Evolutionary conservation across 2,113 vertebrate species (phyloP).

Genomic region (Chascanopsetta lugubris): DNA sequence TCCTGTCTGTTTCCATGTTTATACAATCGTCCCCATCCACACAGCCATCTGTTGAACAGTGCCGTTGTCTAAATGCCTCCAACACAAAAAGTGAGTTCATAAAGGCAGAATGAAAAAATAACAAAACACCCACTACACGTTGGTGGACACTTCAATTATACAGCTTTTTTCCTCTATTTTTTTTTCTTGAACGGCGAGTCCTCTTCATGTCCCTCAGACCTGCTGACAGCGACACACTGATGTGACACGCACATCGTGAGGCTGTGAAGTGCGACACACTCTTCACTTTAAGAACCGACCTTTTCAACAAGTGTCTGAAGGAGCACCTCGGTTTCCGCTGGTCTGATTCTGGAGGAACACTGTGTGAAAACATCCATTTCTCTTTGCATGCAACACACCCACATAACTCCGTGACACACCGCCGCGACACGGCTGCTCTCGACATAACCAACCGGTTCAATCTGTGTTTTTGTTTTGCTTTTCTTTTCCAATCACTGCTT

Average conservation of each 20-base stretch:
- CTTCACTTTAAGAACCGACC: slow-evolving; percentile 8
- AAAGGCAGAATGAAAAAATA: not conserved
- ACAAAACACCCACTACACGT: too few species aligned
- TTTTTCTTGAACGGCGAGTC: not conserved
- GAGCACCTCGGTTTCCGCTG: not conserved
- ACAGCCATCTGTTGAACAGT: slow-evolving; percentile 7
- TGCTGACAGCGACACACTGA: not conserved
- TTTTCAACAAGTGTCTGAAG: not conserved
- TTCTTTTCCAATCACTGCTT: slow-evolving; percentile 4
- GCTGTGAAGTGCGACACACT: not conserved
- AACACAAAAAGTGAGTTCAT: slow-evolving; percentile 7
- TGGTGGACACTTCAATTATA: not conserved
- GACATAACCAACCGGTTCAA: not conserved
- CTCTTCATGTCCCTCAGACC: not conserved
- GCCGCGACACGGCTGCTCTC: not conserved
- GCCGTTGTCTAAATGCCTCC: not conserved
- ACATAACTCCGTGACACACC: not conserved
- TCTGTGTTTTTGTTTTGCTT: not conserved
- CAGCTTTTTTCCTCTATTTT: not conserved
- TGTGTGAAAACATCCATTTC: not conserved
- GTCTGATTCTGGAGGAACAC: not conserved
- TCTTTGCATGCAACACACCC: not conserved
- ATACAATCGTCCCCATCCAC: slow-evolving; percentile 1
- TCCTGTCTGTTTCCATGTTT: slow-evolving; percentile 11
- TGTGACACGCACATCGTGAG: not conserved